A percentile compares a stretch with the other conserved stretches of the same genome.
Conservation (phyloP, 2,888 invertebrate species). For the Disparrhopalites patrizii region DNA sequence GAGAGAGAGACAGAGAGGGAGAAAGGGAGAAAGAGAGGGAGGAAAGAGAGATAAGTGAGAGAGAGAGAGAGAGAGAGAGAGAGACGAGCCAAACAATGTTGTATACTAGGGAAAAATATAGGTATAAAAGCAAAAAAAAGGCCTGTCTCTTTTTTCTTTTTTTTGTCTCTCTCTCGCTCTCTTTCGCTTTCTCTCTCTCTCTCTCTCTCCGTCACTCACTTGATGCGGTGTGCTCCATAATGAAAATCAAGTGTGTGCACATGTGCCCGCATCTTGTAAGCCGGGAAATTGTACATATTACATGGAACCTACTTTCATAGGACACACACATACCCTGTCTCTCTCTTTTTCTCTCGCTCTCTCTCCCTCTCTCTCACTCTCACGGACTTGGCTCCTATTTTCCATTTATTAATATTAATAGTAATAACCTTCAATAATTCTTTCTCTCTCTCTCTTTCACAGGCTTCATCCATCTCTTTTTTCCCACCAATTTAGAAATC, state of each 20-base stretch:
- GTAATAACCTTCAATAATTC: constrained; percentile 19
- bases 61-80: no score
- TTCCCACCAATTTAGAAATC: constrained; percentile 17
- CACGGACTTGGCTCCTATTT: neutral
- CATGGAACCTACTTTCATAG: neutral
- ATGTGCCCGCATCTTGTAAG: constrained; percentile 17
- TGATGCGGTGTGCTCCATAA: no score
- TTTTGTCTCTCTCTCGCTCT: no score
- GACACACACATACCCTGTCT: neutral
- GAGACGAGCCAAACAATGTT: no score
- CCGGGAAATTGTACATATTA: neutral
- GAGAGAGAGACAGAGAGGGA: neutral
- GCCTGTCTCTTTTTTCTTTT: no score
- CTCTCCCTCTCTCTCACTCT: neutral
- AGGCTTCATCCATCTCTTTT: no score
- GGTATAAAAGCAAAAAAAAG: no score
- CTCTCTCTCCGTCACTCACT: neutral
- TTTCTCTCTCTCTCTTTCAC: neutral
- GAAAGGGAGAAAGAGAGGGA: neutral
- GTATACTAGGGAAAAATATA: no score
- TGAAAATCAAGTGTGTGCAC: constrained; percentile 8
- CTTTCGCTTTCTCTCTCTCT: no score
- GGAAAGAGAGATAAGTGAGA: no score
- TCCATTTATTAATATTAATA: constrained; percentile 6
- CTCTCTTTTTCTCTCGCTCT: neutral